Evolutionary conservation across 2,113 vertebrate genomes (phyloP).

Genomic region (Pangasianodon hypophthalmus): DNA sequence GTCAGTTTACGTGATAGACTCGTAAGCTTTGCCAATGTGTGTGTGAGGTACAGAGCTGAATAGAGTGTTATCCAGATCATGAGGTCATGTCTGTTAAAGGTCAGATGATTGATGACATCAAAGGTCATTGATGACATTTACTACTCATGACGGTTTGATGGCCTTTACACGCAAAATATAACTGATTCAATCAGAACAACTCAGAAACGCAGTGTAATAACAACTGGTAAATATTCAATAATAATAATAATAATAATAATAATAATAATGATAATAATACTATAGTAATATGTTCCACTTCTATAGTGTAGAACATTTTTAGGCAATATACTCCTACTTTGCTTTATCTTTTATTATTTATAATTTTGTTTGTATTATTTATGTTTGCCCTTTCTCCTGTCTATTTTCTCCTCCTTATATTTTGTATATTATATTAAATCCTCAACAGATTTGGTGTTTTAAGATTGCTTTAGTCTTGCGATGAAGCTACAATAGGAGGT

Average conservation of each 20-base stretch:
- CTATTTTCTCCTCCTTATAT: not conserved
- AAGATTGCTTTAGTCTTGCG: not conserved
- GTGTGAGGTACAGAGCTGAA: not conserved
- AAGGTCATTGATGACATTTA: not conserved
- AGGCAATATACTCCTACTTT: not conserved
- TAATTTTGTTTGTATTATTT: not conserved
- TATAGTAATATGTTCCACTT: not conserved
- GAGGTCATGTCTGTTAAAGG: conserved; percentile 11
- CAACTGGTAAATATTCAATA: not conserved
- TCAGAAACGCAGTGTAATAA: not conserved
- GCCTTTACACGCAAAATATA: not conserved
- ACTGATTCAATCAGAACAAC: not conserved
- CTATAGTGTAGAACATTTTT: not conserved
- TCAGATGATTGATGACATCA: conserved; percentile 7
- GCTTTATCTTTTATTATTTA: not conserved
- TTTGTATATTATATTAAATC: not conserved
- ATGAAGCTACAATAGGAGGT: not conserved
- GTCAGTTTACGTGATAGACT: not conserved
- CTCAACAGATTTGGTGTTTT: not conserved
- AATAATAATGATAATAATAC: not conserved
- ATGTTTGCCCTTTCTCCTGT: not conserved
- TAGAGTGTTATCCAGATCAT: not conserved
- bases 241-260: not conserved
- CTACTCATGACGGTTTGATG: not conserved
- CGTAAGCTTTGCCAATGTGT: not conserved